Conservation (phyloP, 35 echinoderm and acorn worm genomes). For the Ophiothrix spiculata region DNA sequence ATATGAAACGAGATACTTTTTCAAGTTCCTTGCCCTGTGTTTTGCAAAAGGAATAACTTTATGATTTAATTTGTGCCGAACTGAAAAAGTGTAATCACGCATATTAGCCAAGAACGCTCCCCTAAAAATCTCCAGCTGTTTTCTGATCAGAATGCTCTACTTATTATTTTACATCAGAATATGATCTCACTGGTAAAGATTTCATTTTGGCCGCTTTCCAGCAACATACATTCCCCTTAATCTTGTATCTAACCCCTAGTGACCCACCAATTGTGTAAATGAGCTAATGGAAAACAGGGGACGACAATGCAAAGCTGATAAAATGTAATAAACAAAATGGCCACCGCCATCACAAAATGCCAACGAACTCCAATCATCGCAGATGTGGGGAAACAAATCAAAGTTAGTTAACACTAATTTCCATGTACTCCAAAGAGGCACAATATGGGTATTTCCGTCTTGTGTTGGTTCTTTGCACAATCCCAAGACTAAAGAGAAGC, state of each 20-base stretch:
- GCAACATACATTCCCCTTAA: not conserved
- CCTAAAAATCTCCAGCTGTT: not conserved
- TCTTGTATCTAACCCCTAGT: too few species aligned
- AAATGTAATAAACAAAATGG: not conserved
- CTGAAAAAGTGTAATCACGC: not conserved
- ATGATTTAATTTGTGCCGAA: not conserved
- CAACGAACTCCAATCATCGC: not conserved
- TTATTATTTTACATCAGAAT: not conserved
- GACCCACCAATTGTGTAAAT: not conserved
- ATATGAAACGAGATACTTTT: not conserved
- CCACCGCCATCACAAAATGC: not conserved
- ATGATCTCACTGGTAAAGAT: not conserved
- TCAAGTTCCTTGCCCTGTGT: not conserved
- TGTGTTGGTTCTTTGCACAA: too few species aligned
- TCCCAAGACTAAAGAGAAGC: too few species aligned
- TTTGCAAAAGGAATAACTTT: not conserved
- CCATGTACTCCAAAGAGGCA: not conserved
- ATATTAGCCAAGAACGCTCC: not conserved
- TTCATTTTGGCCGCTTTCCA: slow-evolving; percentile 4
- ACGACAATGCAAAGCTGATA: not conserved
- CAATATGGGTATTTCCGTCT: not conserved
- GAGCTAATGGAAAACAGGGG: not conserved
- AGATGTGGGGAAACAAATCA: not conserved
- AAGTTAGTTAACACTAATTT: slow-evolving; percentile 3
- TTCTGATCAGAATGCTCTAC: not conserved